Evolutionary conservation across 2,113 vertebrate species (phyloP), one percentile per base, ranked within the genome.

Genomic region (Beaufortia kweichowensis): DNA sequence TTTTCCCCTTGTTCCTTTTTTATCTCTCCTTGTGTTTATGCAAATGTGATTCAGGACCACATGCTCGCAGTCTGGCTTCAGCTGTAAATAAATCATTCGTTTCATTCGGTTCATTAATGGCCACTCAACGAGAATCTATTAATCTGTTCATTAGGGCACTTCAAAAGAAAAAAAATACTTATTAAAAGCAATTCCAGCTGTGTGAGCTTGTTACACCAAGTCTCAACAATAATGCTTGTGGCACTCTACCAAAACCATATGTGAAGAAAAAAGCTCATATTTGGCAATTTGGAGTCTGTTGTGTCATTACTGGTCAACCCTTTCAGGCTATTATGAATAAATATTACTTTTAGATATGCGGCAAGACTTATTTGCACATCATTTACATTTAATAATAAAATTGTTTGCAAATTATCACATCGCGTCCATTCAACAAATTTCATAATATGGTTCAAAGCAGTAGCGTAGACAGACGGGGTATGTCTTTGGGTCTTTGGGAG

Each of bases 101-200:
- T 84, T 89, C 81, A 76, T 86, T 90, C 80, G 86, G 79, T 91
- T 91, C 89, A 91, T 92, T 90, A 91, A 88, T 86, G 84, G 83
- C 82, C 89, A 86, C 85, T 90, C 87, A 90, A 90, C 88, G 89
- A 90, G 89, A 90, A 89, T 90, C 88, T 83, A 88, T 91, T 93
- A 92, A 91, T 92, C 90, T 91, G 89, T 90, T 92, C 90, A 90
- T 91, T 91, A 92, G 88, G 83, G 84, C 80, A 92, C 89, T 91
- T 92, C 90, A 91, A 90, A 91, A 82, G 79, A 89, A 87, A 89
- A 83, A 84, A 89, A 87, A 77, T 89, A 91, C 90, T 92, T 93
- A 90, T 91, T 92, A 91, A 91, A 91, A 90, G 85, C 89, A 89
- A 89, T 89, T 90, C 91, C 88, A 91, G 90, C 90, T 92, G 90